Evolutionary conservation across 2,113 vertebrate genomes (phyloP), one percentile per base, ranked within the genome.

Genomic region (Pluvialis apricaria): DNA sequence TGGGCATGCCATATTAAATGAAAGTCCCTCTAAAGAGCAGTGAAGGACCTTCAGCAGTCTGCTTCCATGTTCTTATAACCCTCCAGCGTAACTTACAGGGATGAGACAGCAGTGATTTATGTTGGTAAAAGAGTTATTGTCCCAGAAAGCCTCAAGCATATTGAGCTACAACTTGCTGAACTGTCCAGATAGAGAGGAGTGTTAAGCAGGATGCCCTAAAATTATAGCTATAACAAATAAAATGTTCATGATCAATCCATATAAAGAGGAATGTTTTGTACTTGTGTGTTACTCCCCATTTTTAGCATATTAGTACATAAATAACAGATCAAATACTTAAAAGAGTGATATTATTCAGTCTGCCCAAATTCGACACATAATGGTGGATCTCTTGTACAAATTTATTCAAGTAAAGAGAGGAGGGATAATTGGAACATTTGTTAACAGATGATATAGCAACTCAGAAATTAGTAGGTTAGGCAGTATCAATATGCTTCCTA

Each of bases 1-100:
- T 47, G 51, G 82, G 90, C 84, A 96, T 78, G 95, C 78, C 52
- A 29, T 47, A 31, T 22, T 85, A 92, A 97, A 98, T 97, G 93
- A 98, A 98, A 98, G 97, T 96, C 92, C 73, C 92, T 97, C 97
- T 98, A 98, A 97, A 97, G 91, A 96, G 95, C 90, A 95, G 83
- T n/a, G 78, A 98, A 97, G 96, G 95, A 89, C 92, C 92, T 97
- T 96, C 81, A 96, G 87, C 90, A 96, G 96, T 83, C 96, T 93
- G 83, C 90, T 96, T 92, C 97, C 89, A 94, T 93, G 75, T 96
- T 97, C 97, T 96, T 90, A 42, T 7, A 97, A 96, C 90, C 96
- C 96, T 98, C 90, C 95, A 97, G 96, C 94, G 71, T 57, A 80
- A 97, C 20, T 97, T 85, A 86, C 22, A 79, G 88, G 94, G 97